Base-by-base conservation (phyloP, 2,888 invertebrate genomes). In the Caenorhabditis panamensis region DNA sequence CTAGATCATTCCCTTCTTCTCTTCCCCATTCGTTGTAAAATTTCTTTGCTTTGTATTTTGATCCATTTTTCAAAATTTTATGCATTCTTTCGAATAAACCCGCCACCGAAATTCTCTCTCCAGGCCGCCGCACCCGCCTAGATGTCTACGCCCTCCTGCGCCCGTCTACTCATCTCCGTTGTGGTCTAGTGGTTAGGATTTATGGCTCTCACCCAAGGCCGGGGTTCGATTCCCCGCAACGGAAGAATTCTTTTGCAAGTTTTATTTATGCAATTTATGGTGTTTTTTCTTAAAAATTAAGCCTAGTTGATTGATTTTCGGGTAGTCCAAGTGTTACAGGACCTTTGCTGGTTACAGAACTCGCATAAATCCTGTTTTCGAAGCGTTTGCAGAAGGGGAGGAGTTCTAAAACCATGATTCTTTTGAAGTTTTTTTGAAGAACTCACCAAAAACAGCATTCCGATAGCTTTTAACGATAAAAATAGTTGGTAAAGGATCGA, bases 131-230 rank as follows among this genome's bases (percentile, higher is more conserved):
- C n/a, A n/a, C n/a, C n/a, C n/a, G n/a, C n/a, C n/a, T n/a, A n/a
- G n/a, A 82, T 47, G 18, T 47, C 18, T 47, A 47, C 20, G 47
- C 47, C 47, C n/a, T 18, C 47, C 47, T n/a, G 5, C 47, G 18
- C n/a, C 56, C 0, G 1, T 1, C 26, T 20, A 3, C 26, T 26
- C 47, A 16, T 47, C 16, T 83, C 81, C 81, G 83, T 83, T 82
- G 84, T 84, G 83, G 83, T 84, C 82, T 84, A 80, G 84, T 84
- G 82, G 82, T 84, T 81, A 84, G 82, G 83, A 83, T 84, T 84
- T 83, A 81, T 77, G 84, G 83, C 83, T 84, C 83, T 84, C 84
- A 84, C 84, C 84, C 84, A 79, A 72, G 78, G 78, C 82, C 78
- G 53, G 78, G 78, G 82, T 82, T 82, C 82, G 78, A 82, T 78